Base-by-base conservation (phyloP, 2,888 invertebrate genomes). In the Notodonta ziczac region DNA sequence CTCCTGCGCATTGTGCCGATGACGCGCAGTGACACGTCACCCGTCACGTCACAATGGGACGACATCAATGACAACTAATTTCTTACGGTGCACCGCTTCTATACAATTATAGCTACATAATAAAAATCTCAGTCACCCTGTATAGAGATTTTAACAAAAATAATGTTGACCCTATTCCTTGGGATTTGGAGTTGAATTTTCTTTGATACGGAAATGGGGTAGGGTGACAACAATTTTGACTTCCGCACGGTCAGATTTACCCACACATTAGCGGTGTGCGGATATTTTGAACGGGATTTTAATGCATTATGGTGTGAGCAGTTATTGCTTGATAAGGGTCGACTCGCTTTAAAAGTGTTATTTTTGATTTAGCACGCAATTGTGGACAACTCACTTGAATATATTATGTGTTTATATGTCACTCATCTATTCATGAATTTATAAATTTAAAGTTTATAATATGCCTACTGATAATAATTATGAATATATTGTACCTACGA, bases 41-140 rank as follows among this genome's bases (percentile, higher is more conserved):
- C 76, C 77, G 80, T 82, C 84, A 79, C 80, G 78, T 76, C 69
- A 85, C 87, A 87, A 87, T 83, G 74, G 69, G 66, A 66, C 73
- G 83, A 83, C 85, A 86, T 91, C 88, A 93, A 91, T 91, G 89
- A 83, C 80, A 82, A 81, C 90, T 93, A 92, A 93, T 93, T 93
- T 85, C 90, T 89, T 90, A 90, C 91, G 91, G 88, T 87, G 76
- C 86, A 83, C 82, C 87, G 87, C 88, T 81, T 86, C 86, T 78
- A 85, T 88, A 85, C 85, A 82, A 83, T 81, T 73, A 78, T 79
- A 80, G 76, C 70, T 76, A 70, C 66, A 64, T 70, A 73, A 72
- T 69, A 74, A 74, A 76, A 77, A 69, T 66, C 60, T 67, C 71
- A 75, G 79, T 76, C 76, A 72, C 60, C 58, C 74, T 73, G 65